phyloP scores from a whole-genome alignment of 2,113 vertebrate species.

The Rhodinocichla rosea region DNA sequence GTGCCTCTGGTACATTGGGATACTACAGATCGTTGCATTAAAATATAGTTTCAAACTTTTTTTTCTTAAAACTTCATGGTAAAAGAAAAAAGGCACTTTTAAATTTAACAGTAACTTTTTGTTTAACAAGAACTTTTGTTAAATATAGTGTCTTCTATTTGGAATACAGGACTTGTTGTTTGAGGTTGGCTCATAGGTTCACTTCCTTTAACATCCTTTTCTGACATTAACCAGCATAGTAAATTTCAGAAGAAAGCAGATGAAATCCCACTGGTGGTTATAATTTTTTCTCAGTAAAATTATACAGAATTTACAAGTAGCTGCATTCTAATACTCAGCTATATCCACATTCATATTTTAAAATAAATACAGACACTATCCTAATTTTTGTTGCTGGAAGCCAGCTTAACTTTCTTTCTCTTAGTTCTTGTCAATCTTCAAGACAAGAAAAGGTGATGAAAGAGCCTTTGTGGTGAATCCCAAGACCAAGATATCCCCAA shows the following conservation, averaged over 20 bases:
- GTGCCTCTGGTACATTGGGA: not conserved
- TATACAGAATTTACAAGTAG: not conserved
- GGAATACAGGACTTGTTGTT: not conserved
- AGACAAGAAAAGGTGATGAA: constrained; percentile 20
- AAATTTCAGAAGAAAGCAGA: not conserved
- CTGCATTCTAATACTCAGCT: not conserved
- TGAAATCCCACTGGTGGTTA: not conserved
- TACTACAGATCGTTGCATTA: not conserved
- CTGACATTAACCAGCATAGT: not conserved
- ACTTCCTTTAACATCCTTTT: not conserved
- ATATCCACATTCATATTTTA: not conserved
- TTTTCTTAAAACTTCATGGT: not conserved
- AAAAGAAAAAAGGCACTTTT: not conserved
- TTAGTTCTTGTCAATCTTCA: not conserved
- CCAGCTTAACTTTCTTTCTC: not conserved
- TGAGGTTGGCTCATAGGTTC: not conserved
- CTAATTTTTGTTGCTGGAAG: not conserved
- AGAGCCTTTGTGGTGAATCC: constrained; percentile 6
- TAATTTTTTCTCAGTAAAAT: not conserved
- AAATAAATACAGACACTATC: not conserved
- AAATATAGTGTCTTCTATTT: not conserved
- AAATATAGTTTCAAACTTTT: not conserved
- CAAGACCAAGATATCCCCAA: not conserved
- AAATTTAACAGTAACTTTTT: not conserved
- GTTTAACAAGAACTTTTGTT: not conserved